These are phyloP conservation scores for Pomatorhinus ruficollis DNA, from an alignment of 2,113 vertebrate genomes.

Conservation along the genomic window DNA sequence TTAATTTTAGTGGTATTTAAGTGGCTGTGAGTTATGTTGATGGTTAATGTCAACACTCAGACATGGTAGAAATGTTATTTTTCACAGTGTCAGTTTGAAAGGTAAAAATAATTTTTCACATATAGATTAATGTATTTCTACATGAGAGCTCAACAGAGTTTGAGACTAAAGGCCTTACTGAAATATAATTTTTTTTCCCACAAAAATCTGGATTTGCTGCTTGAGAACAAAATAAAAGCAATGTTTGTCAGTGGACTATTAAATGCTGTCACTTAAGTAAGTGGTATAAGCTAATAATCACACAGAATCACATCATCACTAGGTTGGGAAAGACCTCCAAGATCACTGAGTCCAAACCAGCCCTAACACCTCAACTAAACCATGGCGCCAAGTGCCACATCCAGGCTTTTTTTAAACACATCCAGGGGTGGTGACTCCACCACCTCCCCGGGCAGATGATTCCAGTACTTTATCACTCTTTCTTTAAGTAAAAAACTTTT, in stretches of 20 bases:
- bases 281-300: background rate
- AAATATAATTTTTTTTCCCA: background rate
- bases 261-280: background rate
- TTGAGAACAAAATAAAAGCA: background rate
- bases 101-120: background rate
- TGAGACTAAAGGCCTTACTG: background rate
- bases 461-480: background rate
- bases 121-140: background rate
- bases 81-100: background rate
- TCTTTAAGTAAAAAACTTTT: background rate
- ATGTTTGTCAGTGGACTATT: background rate
- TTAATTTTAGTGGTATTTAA: background rate
- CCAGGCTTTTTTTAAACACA: background rate
- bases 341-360: rapidly evolving
- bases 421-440: no score
- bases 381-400: background rate
- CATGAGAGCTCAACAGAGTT: background rate
- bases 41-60: background rate
- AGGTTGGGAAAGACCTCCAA: background rate
- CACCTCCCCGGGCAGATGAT: background rate
- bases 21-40: background rate
- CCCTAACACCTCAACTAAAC: background rate
- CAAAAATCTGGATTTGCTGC: background rate
- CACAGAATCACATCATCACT: background rate
- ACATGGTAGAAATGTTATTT: background rate